phyloP scores from a whole-genome alignment of 92 coral and sea anemone genomes.

The Umimayanthus chanpuru region DNA sequence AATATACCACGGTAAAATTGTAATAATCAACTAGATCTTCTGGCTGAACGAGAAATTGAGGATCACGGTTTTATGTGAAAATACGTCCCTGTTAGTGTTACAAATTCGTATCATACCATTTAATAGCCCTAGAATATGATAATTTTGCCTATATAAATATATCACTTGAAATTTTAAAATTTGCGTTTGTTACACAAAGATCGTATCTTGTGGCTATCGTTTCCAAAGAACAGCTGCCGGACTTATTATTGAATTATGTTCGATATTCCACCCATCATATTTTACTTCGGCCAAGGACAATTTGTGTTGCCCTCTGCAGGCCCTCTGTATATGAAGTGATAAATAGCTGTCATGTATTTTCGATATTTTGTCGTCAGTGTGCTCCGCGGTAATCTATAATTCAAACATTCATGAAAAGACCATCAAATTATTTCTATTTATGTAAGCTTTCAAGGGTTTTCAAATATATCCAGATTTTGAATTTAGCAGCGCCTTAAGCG shows the following conservation, averaged over 20 bases:
- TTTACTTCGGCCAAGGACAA: neutral
- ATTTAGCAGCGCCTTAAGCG: neutral
- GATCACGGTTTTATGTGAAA: too few species aligned
- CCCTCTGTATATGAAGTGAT: neutral
- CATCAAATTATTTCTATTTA: too few species aligned
- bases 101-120: neutral
- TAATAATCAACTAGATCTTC: neutral
- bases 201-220: neutral
- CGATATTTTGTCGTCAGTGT: neutral
- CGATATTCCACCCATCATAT: neutral
- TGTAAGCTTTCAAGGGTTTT: too few species aligned
- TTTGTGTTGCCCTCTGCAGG: neutral
- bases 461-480: neutral
- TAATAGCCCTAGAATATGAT: neutral
- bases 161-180: neutral
- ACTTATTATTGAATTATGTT: too few species aligned
- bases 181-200: neutral
- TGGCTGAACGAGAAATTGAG: neutral
- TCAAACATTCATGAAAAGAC: neutral
- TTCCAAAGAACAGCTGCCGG: neutral
- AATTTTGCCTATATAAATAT: neutral
- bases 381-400: neutral
- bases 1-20: too few species aligned
- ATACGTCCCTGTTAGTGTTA: neutral
- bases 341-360: neutral